Base-by-base conservation (phyloP, 2,888 invertebrate genomes). In the Liopterus haemorrhoidalis region DNA sequence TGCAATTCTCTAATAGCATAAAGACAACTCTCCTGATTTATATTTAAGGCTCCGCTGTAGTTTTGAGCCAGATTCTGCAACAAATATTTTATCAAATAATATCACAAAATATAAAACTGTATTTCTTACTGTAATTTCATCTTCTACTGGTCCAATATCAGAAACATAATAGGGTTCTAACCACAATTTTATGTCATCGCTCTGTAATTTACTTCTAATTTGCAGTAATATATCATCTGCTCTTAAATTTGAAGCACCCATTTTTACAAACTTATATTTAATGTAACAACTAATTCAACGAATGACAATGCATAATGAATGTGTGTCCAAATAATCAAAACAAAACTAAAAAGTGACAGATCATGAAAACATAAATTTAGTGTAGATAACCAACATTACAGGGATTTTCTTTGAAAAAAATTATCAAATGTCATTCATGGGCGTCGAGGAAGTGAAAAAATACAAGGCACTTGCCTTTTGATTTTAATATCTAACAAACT, bases 121-220 rank as follows among this genome's bases (percentile, higher is more conserved):
- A 30, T 38, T 35, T 41, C 28, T 36, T 36, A 53, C 28, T 46
- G 24, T 72, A 76, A 70, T 63, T 64, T 67, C 65, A 5, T 56
- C 55, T 27, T 73, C 72, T 28, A 69, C 69, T 40, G 70, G 56
- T 2, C 73, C 74, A 24, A 67, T 59, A 16, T 68, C 70, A 12
- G 76, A 69, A 19, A 64, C 62, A 36, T 76, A 76, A 61, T 80
- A 88, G 0, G 88, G 88, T 11, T 78, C 70, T 54, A 82, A 71
- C 88, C 89, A 89, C 46, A 89, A 65, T 61, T 85, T 85, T 4
- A 88, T 71, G 52, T 76, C 74, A 45, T 81, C 78, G 42, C 71
- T 68, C 53, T 85, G 82, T 22, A 89, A 66, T 57, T 76, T 78
- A 1, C 78, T 77, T 15, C 83, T 72, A 9, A 85, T 69, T 68